Conservation (phyloP, 2,797 vertebrate genomes). For the Danio tinwini region DNA sequence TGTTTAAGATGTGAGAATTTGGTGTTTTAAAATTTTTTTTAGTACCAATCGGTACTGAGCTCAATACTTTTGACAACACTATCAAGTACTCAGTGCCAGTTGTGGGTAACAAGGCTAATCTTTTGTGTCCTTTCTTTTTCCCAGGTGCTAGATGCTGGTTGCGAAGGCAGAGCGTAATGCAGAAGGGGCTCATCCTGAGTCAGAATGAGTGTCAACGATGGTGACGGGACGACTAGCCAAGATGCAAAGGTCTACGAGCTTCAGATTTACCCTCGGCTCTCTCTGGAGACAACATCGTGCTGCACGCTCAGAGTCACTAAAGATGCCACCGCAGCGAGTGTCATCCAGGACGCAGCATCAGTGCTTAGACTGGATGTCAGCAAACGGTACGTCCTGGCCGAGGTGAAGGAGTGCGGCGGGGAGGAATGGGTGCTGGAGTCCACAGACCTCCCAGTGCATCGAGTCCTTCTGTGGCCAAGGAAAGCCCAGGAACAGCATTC, state of each 20-base stretch:
- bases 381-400: constrained; percentile 88
- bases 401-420: constrained; percentile 95
- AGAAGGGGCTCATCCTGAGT: constrained; percentile 81
- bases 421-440: constrained; percentile 97
- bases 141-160: constrained; percentile 81
- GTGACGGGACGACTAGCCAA: constrained; percentile 77
- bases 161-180: constrained; percentile 83
- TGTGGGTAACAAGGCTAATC: neutral
- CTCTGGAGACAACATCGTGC: constrained; percentile 77
- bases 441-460: constrained; percentile 91
- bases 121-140: constrained; percentile 36
- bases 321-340: constrained; percentile 87
- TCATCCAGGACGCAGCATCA: constrained; percentile 84
- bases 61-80: too few relatives aligned
- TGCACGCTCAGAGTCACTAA: constrained; percentile 89
- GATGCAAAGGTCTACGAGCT: constrained; percentile 85
- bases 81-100: too few relatives aligned
- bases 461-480: constrained; percentile 94
- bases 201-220: constrained; percentile 97
- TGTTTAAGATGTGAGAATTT: too few relatives aligned
- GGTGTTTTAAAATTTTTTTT: too few relatives aligned
- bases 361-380: constrained; percentile 83
- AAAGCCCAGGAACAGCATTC: constrained; percentile 91
- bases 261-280: constrained; percentile 90
- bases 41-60: too few relatives aligned